A percentile compares a stretch with the other conserved stretches of the same genome.
Conservation (phyloP, 2,888 invertebrate species). For the Periphyllus acericola region DNA sequence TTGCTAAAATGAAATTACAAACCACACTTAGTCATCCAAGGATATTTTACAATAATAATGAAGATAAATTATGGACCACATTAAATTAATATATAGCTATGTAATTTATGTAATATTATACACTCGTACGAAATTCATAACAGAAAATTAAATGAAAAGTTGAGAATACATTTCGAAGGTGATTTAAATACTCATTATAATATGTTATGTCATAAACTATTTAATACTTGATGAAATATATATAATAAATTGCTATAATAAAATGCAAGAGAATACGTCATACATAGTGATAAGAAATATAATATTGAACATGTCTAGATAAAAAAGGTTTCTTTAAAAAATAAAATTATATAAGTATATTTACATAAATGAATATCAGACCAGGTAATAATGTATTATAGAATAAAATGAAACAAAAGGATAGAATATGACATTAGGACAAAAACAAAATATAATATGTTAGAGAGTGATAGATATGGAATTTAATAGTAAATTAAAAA, state of each 20-base stretch:
- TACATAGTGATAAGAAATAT: not conserved
- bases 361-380: conserved; percentile 25
- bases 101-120: not conserved
- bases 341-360: conserved; percentile 11
- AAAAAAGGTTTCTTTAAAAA: conserved; percentile 10
- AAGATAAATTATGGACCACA: conserved; percentile 3
- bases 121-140: not conserved
- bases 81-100: conserved; percentile 17
- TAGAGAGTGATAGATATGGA: not conserved
- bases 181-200: not conserved
- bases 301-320: conserved; percentile 13
- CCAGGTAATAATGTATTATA: not conserved
- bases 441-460: not conserved
- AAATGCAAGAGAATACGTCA: not conserved
- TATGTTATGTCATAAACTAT: no score
- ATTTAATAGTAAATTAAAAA: not conserved
- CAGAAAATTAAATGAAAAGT: conserved; percentile 21
- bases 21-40: conserved; percentile 17
- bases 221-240: no score
- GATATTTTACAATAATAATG: conserved; percentile 1
- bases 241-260: no score
- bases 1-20: conserved; percentile 38
- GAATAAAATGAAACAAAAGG: conserved; percentile 15
- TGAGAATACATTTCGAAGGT: not conserved
- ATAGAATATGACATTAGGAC: not conserved